Evolutionary conservation across 2,888 invertebrate species (phyloP), one percentile per base, ranked within the genome.

Genomic region (Plebejus anna): DNA sequence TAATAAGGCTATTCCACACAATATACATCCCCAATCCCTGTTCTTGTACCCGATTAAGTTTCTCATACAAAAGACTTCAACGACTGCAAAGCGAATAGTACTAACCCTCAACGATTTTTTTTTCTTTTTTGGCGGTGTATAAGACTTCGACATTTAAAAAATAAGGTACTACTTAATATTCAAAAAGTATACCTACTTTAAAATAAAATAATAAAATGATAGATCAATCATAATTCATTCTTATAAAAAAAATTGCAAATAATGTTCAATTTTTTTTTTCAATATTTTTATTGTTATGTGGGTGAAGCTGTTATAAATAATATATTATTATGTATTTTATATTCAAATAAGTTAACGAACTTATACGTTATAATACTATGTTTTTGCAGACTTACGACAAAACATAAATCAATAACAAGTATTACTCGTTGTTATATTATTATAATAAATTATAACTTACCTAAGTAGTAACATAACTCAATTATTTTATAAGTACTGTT

Each of bases 271-370:
- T 0, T 66, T 66, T 61, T 66, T 66, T 9, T 1, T 11, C 13
- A 66, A 66, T 66, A 32, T 66, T 66, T 61, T 16, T 61, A 61
- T 66, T 66, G 66, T 36, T 66, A 66, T 66, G 66, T 66, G 32
- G 13, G 32, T 4, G 32, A 36, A 61, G 1, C 3, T 32, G 32
- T 11, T 28, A 28, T 36, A 66, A 13, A 36, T 66, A 16, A 66
- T 36, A 66, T 66, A 36, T 66, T 66, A 32, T 66, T 2, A 9
- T 61, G 9, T 32, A 32, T 32, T 2, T 28, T 3, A 28, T 61
- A 11, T 61, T 61, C 28, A 32, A 28, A 61, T 28, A 13, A 32
- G 36, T 66, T 66, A 66, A 28, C 61, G 28, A 66, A 66, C 66
- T 66, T 11, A 32, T 11, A 61, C 22, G 28, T 61, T 61, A 61